Base-by-base conservation (phyloP, 2,888 invertebrate genomes). In the Xestia sexstrigata region DNA sequence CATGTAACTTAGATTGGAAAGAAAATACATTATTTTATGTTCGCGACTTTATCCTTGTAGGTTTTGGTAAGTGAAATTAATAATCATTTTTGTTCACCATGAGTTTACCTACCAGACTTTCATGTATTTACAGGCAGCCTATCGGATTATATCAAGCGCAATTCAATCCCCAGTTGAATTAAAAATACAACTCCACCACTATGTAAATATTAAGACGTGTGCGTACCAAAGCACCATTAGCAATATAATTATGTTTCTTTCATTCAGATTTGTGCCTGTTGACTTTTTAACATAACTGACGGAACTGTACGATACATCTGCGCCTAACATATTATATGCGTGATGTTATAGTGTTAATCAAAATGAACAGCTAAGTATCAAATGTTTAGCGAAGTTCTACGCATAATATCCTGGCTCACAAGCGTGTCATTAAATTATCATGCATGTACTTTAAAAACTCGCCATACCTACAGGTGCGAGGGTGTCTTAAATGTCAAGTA, bases 401-500 rank as follows among this genome's bases (percentile, higher is more conserved):
- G 17, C 45, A 49, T 58, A 26, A 73, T 82, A 77, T 66, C 9
- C 58, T 17, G 30, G 58, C 45, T 70, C 35, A 67, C 49, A 66
- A 73, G 47, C 66, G 7, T 73, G 47, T 62, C 60, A 73, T 78
- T 58, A 74, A 78, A 70, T 78, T 73, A 78, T 55, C 26, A 60
- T 68, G 63, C 60, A 58, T 52, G 35, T 69, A 63, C 45, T 70
- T 83, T 68, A 74, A 70, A 78, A 70, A 71, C 65, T 63, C 26
- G 35, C 49, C 60, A 74, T 42, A 74, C 74, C 15, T 82, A 83
- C 83, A 82, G 75, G 83, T 82, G 82, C 79, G 68, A 82, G 68
- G 79, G 82, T 79, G 63, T 83, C n/a, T 83, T 82, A 82, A 82
- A 82, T 82, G 82, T 83, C 82, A 82, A 82, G 79, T 42, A 23